phyloP scores from a whole-genome alignment of 2,113 vertebrate species.

The Archilochus colubris region DNA sequence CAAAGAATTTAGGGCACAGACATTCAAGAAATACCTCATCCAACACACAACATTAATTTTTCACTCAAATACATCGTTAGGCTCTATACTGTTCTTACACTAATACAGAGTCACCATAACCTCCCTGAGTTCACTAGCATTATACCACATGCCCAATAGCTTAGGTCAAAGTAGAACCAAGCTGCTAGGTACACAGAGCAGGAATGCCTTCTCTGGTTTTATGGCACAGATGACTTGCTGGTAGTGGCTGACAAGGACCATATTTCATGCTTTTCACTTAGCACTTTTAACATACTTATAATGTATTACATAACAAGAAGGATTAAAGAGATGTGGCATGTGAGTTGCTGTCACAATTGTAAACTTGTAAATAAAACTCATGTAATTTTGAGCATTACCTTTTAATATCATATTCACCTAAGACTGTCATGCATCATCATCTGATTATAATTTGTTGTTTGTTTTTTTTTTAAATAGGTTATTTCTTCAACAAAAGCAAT shows the following conservation, averaged over 20 bases:
- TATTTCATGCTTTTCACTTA: not conserved
- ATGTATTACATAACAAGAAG: not conserved
- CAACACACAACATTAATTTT: not conserved
- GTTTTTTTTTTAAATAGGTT: not conserved
- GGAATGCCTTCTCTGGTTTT: not conserved
- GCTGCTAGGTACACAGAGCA: not conserved
- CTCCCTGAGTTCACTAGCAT: not conserved
- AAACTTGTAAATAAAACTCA: not conserved
- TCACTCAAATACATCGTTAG: not conserved
- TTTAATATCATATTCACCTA: not conserved
- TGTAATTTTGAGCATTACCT: not conserved
- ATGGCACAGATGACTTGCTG: not conserved
- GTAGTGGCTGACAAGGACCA: not conserved
- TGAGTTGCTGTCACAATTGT: not conserved
- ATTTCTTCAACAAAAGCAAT: not conserved
- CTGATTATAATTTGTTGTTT: not conserved
- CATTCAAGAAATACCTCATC: not conserved
- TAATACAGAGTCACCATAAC: not conserved
- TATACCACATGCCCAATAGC: not conserved
- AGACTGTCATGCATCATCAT: not conserved
- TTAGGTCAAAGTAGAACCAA: not conserved
- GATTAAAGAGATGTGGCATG: not conserved
- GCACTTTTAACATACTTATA: not conserved
- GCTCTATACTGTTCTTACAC: not conserved
- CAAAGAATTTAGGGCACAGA: not conserved